Base-by-base conservation (phyloP, 2,888 invertebrate species). In the Watsonalla binaria region DNA sequence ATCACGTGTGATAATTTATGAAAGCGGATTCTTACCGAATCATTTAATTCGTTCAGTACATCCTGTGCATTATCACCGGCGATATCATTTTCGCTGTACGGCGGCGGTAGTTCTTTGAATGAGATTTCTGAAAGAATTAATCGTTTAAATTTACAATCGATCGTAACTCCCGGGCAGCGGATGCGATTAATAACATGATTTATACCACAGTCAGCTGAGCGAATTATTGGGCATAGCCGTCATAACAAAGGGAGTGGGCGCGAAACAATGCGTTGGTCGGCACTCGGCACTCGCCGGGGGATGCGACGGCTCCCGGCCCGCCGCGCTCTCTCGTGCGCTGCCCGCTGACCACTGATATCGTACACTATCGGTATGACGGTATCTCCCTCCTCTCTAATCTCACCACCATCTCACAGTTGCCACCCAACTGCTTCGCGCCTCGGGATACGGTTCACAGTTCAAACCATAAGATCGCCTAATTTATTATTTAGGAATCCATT, bases 21-120 rank as follows among this genome's bases (percentile, higher is more conserved):
- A 56, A 47, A 55, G 65, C 57, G 59, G 60, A 63, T 54, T 58
- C 65, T 59, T 74, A 80, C 80, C 77, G 74, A 70, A 61, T 75
- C 69, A 62, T 64, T 65, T 48, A 72, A 62, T 61, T 60, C 70
- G 60, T 62, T 69, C 8, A 6, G 34, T 51, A 57, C 65, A 54
- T 61, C 64, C 52, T 63, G 67, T 59, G 58, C 66, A 58, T 63
- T 62, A n/a, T n/a, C n/a, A 63, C 71, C 73, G 58, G 60, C 66
- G 56, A 64, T 72, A 61, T 80, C 84, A 68, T 79, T 82, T 70
- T 83, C 86, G 68, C 76, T 76, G 68, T 89, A 88, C 45, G 89
- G 87, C 57, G 89, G 89, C 68, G 89, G 89, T 62, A 79, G 74
- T 55, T 87, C 87, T 73, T 87, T 90, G 62, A 78, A 71, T 59